These are phyloP conservation scores for Sogatella furcifera DNA, from an alignment of 1,140 invertebrate species.

Conservation along the genomic window DNA sequence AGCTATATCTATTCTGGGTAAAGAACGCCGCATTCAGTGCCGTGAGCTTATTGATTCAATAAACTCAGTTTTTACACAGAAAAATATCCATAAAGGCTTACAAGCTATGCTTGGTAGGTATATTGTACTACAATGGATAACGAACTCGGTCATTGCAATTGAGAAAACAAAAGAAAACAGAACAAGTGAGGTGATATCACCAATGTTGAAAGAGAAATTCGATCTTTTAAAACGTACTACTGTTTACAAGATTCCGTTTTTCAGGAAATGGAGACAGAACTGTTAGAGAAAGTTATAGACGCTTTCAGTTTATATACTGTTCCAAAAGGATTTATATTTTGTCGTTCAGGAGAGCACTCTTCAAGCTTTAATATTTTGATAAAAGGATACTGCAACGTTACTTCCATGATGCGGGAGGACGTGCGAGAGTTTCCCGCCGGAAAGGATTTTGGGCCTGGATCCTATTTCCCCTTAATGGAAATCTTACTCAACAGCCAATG, in stretches of 20 bases:
- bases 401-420: not conserved
- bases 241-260: not conserved
- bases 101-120: not conserved
- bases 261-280: not conserved
- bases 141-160: not conserved
- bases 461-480: not conserved
- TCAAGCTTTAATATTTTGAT: not conserved
- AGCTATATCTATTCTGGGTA: no score
- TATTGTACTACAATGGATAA: not conserved
- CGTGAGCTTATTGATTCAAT: no score
- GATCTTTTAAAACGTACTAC: not conserved
- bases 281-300: not conserved
- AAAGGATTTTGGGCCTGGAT: not conserved
- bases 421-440: not conserved
- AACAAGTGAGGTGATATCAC: not conserved
- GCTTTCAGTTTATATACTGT: not conserved
- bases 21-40: no score
- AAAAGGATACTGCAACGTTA: not conserved
- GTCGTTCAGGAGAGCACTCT: not conserved
- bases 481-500: not conserved
- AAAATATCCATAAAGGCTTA: not conserved
- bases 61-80: not conserved
- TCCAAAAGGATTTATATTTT: not conserved
- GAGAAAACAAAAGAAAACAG: not conserved
- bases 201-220: not conserved